Percentiles rank a stretch among this genome's conserved stretches.
Evolutionary conservation across 37 sponge, comb jelly and placozoan genomes (phyloP).

Genomic region (Haliclona indistincta): DNA sequence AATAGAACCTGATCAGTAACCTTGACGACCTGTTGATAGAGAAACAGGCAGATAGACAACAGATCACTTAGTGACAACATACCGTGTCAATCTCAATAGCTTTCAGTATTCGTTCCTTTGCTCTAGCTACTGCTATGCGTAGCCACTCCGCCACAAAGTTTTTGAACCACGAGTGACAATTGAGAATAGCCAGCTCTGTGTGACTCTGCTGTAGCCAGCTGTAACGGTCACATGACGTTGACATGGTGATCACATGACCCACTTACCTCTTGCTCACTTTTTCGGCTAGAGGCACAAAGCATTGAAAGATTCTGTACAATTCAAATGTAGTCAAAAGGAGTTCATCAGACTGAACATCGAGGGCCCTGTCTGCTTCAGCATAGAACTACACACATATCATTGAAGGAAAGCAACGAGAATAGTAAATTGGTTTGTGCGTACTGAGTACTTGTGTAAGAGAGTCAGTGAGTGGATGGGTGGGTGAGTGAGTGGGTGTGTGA

Average conservation of each 20-base stretch:
- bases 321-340: slow-evolving; percentile 8
- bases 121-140: slow-evolving; percentile 4
- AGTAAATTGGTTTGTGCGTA: no score
- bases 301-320: slow-evolving; percentile 4
- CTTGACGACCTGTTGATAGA: no score
- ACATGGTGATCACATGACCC: background rate
- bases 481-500: no score
- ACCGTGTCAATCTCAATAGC: slow-evolving; percentile 46
- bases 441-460: no score
- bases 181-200: background rate
- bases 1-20: slow-evolving; percentile 11
- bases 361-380: no score
- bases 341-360: no score
- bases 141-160: slow-evolving; percentile 44
- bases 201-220: no score
- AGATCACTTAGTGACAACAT: background rate
- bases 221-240: slow-evolving; percentile 1
- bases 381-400: no score
- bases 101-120: slow-evolving; percentile 20
- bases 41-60: background rate
- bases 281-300: no score
- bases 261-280: background rate
- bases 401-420: no score
- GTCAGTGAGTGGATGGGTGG: no score
- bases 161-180: slow-evolving; percentile 48